These are phyloP conservation scores for Hystrix brachyura DNA, from an alignment of 2,113 vertebrate species.

Conservation along the genomic window DNA sequence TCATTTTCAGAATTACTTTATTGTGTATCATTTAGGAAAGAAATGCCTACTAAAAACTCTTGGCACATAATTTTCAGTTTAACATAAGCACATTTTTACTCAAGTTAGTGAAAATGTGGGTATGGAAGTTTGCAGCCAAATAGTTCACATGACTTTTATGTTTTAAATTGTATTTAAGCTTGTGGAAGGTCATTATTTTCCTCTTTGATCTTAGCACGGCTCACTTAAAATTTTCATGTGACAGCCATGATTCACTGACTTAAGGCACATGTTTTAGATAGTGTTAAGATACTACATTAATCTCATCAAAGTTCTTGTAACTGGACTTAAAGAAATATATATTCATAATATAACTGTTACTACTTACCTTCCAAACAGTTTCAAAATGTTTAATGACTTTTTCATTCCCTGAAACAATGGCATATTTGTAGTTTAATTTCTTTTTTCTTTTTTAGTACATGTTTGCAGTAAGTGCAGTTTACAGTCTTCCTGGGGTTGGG, in stretches of 20 bases:
- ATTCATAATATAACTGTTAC: background rate
- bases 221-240: slow-evolving; percentile 1
- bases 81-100: background rate
- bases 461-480: background rate
- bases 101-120: slow-evolving; percentile 5
- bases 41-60: background rate
- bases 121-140: background rate
- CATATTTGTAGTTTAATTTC: background rate
- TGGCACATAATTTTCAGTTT: background rate
- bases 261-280: slow-evolving; percentile 3
- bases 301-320: background rate
- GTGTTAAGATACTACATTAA: background rate
- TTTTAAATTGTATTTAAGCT: slow-evolving; percentile 23
- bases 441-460: background rate
- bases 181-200: slow-evolving; percentile 46
- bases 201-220: background rate
- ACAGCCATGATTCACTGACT: background rate
- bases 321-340: background rate
- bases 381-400: background rate
- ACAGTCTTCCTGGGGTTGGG: background rate
- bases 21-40: slow-evolving; percentile 21
- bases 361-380: background rate
- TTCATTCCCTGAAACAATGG: background rate
- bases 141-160: slow-evolving; percentile 14
- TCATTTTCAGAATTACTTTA: background rate